phyloP scores from a whole-genome alignment of 1,140 invertebrate species.

The Eumeta japonica region DNA sequence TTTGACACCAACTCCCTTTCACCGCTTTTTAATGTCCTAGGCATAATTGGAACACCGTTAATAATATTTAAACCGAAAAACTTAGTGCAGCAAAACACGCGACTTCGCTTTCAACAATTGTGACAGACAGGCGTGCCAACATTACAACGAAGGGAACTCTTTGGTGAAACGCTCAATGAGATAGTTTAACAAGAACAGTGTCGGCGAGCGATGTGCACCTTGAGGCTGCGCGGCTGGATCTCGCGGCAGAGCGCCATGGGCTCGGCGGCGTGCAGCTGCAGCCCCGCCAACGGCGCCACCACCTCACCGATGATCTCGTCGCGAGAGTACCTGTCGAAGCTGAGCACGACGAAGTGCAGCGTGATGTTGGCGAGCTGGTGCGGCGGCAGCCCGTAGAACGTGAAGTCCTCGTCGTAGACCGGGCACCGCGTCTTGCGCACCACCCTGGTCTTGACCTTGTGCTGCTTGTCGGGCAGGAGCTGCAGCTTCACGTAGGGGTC shows the following conservation, averaged over 20 bases:
- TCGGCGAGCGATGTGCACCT: slow-evolving; percentile 63
- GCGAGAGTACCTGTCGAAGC: slow-evolving; percentile 86
- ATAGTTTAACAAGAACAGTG: not conserved
- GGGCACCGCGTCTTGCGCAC: slow-evolving; percentile 89
- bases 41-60: too few species aligned
- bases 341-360: slow-evolving; percentile 91
- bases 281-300: slow-evolving; percentile 77
- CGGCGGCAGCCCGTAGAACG: slow-evolving; percentile 88
- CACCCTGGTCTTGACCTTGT: slow-evolving; percentile 91
- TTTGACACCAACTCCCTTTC: too few species aligned
- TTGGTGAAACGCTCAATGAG: too few species aligned
- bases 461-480: slow-evolving; percentile 90
- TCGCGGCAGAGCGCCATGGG: slow-evolving; percentile 79
- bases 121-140: too few species aligned
- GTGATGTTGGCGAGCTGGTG: slow-evolving; percentile 83
- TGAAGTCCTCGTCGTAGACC: slow-evolving; percentile 95
- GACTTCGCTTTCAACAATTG: too few species aligned
- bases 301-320: slow-evolving; percentile 98
- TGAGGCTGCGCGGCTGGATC: slow-evolving; percentile 82
- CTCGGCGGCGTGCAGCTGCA: slow-evolving; percentile 77
- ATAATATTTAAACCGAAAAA: too few species aligned
- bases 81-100: too few species aligned
- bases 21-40: too few species aligned
- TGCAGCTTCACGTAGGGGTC: slow-evolving; percentile 96
- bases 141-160: too few species aligned